Evolutionary conservation across 2,113 vertebrate species (phyloP).

Genomic region (Mormyrus lacerda): DNA sequence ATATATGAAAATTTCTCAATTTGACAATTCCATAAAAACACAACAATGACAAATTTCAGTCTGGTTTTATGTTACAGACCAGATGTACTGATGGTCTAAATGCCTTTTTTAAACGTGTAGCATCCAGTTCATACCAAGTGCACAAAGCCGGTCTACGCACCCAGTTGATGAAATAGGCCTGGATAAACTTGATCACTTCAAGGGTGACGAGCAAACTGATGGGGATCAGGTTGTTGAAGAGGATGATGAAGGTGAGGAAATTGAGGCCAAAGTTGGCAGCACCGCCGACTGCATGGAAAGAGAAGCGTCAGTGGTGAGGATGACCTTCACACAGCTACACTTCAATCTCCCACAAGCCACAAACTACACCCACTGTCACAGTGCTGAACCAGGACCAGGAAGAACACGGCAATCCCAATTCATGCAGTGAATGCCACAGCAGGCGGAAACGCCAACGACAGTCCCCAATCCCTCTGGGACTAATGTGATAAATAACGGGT

Average conservation of each 20-base stretch:
- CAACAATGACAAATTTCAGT: not conserved
- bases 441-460: not conserved
- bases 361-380: not conserved
- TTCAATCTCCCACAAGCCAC: not conserved
- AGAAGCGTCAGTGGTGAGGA: not conserved
- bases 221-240: slow-evolving; percentile 99
- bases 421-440: not conserved
- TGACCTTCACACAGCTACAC: not conserved
- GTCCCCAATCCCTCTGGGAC: not conserved
- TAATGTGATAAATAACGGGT: not conserved
- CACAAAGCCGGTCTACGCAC: slow-evolving; percentile 59
- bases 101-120: not conserved
- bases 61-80: not conserved
- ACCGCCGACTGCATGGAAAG: slow-evolving; percentile 73
- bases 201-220: slow-evolving; percentile 96
- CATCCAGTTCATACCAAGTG: not conserved
- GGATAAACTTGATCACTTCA: slow-evolving; percentile 97
- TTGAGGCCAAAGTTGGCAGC: slow-evolving; percentile 95
- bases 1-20: not conserved
- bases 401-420: not conserved
- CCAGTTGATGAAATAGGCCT: slow-evolving; percentile 99
- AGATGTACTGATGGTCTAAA: not conserved
- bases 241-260: slow-evolving; percentile 98
- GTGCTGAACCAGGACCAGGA: not conserved
- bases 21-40: not conserved